phyloP scores from a whole-genome alignment of 2,113 vertebrate species.

The Microcebus lehilahytsara region DNA sequence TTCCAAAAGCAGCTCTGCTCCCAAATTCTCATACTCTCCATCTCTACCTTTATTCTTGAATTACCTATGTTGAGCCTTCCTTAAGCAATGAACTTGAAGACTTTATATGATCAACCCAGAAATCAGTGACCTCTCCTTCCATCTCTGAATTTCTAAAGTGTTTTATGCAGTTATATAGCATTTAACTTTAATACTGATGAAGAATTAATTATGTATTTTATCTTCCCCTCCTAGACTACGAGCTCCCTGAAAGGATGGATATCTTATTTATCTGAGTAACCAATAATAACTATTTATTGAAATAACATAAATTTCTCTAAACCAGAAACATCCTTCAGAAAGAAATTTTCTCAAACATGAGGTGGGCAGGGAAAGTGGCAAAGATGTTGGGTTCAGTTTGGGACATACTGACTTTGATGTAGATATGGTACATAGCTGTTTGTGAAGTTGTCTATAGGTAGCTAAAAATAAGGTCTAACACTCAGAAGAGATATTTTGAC shows the following conservation, averaged over 20 bases:
- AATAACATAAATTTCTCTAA: constrained; percentile 10
- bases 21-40: background rate
- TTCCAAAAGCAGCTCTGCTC: background rate
- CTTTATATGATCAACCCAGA: background rate
- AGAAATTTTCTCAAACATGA: background rate
- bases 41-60: background rate
- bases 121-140: background rate
- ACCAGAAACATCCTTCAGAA: background rate
- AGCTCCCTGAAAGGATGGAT: background rate
- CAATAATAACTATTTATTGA: background rate
- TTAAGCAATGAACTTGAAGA: background rate
- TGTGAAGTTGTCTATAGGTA: background rate
- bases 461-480: background rate
- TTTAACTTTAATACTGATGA: background rate
- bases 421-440: background rate
- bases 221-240: background rate
- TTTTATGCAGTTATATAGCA: background rate
- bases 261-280: background rate
- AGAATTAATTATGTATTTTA: background rate
- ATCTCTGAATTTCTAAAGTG: background rate
- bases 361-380: background rate
- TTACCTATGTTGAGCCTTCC: background rate
- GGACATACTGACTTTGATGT: background rate
- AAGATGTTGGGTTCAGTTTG: background rate
- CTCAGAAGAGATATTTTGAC: background rate